Evolutionary conservation across 1,140 invertebrate species (phyloP), one percentile per base, ranked within the genome.

Genomic region (Eriosoma lanigerum): DNA sequence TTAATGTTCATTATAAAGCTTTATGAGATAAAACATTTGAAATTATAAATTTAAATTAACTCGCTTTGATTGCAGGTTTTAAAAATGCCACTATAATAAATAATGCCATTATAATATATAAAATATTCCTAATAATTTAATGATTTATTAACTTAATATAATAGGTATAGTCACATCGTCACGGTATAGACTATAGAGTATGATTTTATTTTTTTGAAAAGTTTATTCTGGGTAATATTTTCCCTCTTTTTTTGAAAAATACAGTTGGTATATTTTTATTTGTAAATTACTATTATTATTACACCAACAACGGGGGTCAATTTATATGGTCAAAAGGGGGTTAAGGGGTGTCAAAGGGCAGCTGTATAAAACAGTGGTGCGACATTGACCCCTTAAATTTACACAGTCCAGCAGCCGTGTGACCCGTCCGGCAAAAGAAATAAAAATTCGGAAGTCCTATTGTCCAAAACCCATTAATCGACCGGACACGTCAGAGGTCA

Each of bases 401-500:
- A 78, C 75, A 48, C 44, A 62, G 52, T 46, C 75, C 75, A 62
- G 75, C 75, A 62, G 75, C 75, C 75, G 75, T 62, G 75, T 78
- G 75, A 62, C 56, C 75, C 56, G 75, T 78, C 75, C 75, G 17
- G 75, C 75, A 62, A 78, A 78, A 78, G 75, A 78, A 78, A 78
- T 78, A 78, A 78, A 78, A 78, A 78, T 78, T 78, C 75, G 75
- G 75, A 78, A 78, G 75, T 78, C 56, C 75, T 44, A 62, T 78
- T 78, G 75, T 78, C 75, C 56, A 29, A 78, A 78, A 78, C 56
- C 75, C 75, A 78, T 78, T 78, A 78, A 78, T 78, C 75, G 75
- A 78, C 75, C 75, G 75, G 75, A 78, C 75, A 78, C 56, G 75
- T 78, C 75, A 78, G 75, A 78, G 75, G 75, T 78, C 75, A 78